Evolutionary conservation across 1,140 invertebrate species (phyloP).

Genomic region (Zaprionus africanus): DNA sequence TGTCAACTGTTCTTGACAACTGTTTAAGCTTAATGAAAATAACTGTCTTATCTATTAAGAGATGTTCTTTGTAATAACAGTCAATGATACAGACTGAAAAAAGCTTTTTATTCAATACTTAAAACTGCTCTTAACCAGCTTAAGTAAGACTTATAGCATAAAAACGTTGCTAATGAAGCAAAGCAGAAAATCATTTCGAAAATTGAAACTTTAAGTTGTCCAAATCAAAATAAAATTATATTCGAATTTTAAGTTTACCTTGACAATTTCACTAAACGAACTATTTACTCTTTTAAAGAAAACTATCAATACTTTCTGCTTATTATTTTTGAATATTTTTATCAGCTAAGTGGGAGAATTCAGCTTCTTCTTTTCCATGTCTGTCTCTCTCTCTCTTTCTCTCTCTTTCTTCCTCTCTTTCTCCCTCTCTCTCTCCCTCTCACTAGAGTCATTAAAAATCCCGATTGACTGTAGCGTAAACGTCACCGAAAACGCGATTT

Average conservation of each 20-base stretch:
- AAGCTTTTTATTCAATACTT: neutral
- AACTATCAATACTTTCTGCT: too few relatives aligned
- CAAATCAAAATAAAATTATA: too few relatives aligned
- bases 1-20: neutral
- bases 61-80: neutral
- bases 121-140: neutral
- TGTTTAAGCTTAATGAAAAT: neutral
- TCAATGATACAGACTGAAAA: neutral
- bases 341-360: neutral
- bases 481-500: slow-evolving; percentile 50
- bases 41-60: neutral
- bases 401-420: neutral
- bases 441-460: slow-evolving; percentile 37
- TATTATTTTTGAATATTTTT: too few relatives aligned
- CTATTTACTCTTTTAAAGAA: neutral
- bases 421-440: neutral
- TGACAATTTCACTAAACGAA: neutral
- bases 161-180: neutral
- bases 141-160: neutral
- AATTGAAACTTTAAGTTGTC: too few relatives aligned
- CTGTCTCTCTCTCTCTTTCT: neutral
- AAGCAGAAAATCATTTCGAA: neutral
- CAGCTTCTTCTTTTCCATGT: neutral
- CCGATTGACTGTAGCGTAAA: slow-evolving; percentile 29
- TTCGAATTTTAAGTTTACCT: too few relatives aligned